phyloP scores from a whole-genome alignment of 1,140 invertebrate genomes.

The Metopolophium dirhodum region DNA sequence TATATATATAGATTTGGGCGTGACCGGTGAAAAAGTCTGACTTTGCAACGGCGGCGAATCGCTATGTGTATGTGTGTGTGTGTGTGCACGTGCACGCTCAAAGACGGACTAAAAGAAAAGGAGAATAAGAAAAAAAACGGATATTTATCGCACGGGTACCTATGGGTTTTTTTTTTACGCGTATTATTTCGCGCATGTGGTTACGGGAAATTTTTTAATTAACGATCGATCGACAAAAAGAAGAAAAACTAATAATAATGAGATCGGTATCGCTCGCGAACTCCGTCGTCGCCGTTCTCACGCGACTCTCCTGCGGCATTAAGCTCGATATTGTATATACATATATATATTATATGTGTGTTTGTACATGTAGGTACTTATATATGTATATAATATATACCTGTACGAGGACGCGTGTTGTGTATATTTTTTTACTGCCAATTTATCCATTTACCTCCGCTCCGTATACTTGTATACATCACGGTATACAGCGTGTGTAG shows the following conservation, averaged over 20 bases:
- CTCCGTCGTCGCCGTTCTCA: background rate
- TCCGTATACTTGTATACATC: background rate
- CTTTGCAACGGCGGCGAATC: background rate
- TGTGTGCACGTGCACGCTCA: background rate
- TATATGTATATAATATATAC: background rate
- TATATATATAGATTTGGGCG: background rate
- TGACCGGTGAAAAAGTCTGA: background rate
- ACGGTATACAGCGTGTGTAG: background rate
- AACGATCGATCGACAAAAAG: constrained; percentile 39
- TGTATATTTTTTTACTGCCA: background rate
- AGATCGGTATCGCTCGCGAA: constrained; percentile 33
- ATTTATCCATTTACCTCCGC: background rate
- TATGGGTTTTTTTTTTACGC: background rate
- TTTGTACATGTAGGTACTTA: background rate
- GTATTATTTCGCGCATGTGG: constrained; percentile 5
- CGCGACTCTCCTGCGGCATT: constrained; percentile 14
- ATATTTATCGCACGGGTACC: constrained; percentile 13
- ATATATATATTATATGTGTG: too few relatives aligned
- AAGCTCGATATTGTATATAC: background rate
- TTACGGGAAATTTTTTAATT: constrained; percentile 40
- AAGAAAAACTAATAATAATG: constrained; percentile 42
- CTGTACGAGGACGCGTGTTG: background rate
- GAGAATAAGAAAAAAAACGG: background rate
- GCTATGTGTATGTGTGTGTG: background rate
- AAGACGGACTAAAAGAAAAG: background rate